Evolutionary conservation across 2,113 vertebrate species (phyloP), one percentile per base, ranked within the genome.

Genomic region (Anhinga rufa): DNA sequence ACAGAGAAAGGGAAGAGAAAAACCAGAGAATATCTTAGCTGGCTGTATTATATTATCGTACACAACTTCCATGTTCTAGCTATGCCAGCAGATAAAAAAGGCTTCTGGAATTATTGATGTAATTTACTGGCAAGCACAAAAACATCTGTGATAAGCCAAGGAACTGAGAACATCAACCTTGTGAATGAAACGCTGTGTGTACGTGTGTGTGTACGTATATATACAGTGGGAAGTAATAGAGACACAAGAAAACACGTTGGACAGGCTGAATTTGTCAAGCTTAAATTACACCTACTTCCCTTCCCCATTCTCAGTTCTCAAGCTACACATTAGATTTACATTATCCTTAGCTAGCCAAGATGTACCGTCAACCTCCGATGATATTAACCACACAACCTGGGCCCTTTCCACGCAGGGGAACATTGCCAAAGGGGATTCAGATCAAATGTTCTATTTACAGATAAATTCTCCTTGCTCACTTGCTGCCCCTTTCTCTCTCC

Each of bases 81-180:
- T 95, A 46, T 65, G 61, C 72, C 87, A 92, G 66, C 29, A 78
- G 90, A 82, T 29, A n/a, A 52, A 58, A 75, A 24, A 14, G n/a
- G 65, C n/a, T 74, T 77, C 81, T 88, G 88, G 83, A 94, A 79
- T 42, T 84, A 74, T 16, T 96, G 84, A 89, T 91, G 89, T 76
- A 14, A 92, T 92, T 94, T 86, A 61, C 83, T 89, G 83, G 90
- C 90, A 94, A 94, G 71, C 74, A 88, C 68, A 91, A 58, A 95
- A 25, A 20, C 88, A 40, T 71, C 81, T 61, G 83, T 54, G 75
- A 58, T 78, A 61, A 88, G 68, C 38, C 75, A 83, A 79, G 77
- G 92, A 92, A 69, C 58, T n/a, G 70, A 90, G 89, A 77, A 68
- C 36, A 88, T 6, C 0, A 6, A 62, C 57, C 22, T 34, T 78